Base-by-base conservation (phyloP, 1,140 invertebrate species). In the Bombyx mandarina region DNA sequence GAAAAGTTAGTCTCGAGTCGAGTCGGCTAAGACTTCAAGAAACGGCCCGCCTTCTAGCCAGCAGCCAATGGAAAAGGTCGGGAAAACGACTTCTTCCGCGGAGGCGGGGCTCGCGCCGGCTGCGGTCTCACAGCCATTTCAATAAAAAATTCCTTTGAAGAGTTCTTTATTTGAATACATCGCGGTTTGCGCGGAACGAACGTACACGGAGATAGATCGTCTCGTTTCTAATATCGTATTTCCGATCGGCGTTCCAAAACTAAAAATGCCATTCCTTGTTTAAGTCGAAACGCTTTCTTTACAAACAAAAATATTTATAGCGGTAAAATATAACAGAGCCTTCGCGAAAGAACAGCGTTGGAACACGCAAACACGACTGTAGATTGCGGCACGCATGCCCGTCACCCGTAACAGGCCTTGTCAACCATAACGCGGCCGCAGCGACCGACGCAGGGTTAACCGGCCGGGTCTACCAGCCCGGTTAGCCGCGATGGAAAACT, bases 341-440 rank as follows among this genome's bases (percentile, higher is more conserved):
- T 22, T 10, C 10, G n/a, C 7, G 22, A 49, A 7, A n/a, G n/a
- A 49, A 18, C 48, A 12, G 26, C 12, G 45, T 6, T 10, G 53
- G 22, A n/a, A 66, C 73, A 73, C 71, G 73, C 75, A 72, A 79
- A 67, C 70, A 68, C 73, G 67, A 70, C 12, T 75, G 73, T 72
- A 71, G 69, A 60, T 57, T 64, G 68, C 55, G 54, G 69, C 73
- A 77, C 75, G 74, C 79, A 79, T 62, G 71, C 65, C 58, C 56
- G 70, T 69, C 69, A 75, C 44, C 71, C 64, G 69, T 77, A 77
- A 80, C 76, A 75, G 73, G 75, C 75, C 82, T 84, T 82, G 81
- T 86, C 83, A 80, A 78, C 83, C 81, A 78, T 86, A 86, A 84
- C 83, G 79, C 67, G 67, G 74, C 83, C 83, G 66, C 82, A 82